A percentile compares a stretch with the other conserved stretches of the same genome.
Conservation (phyloP, 2,888 invertebrate genomes). For the Meliscaeva auricollis region DNA sequence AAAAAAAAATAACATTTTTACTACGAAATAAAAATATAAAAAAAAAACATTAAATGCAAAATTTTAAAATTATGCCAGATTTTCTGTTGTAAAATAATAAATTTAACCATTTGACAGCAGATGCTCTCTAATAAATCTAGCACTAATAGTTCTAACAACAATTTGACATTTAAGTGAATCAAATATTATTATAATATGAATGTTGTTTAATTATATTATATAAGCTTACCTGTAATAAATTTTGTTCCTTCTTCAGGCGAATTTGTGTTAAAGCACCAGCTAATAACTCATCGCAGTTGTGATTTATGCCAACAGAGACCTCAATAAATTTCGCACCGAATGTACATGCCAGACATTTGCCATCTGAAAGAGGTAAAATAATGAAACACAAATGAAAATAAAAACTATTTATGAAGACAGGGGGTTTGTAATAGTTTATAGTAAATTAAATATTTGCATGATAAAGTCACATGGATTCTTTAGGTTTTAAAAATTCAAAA, state of each 20-base stretch:
- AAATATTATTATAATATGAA: constrained; percentile 27
- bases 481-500: too few relatives aligned
- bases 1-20: background rate
- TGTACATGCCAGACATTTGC: constrained; percentile 95
- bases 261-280: constrained; percentile 97
- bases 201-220: background rate
- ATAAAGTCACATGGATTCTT: too few relatives aligned
- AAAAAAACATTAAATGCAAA: background rate
- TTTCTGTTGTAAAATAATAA: background rate
- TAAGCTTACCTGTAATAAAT: constrained; percentile 83
- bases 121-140: constrained; percentile 1
- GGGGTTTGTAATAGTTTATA: too few relatives aligned
- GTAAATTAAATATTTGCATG: too few relatives aligned
- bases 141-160: constrained; percentile 16
- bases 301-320: constrained; percentile 97
- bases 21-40: background rate
- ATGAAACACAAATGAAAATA: background rate
- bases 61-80: too few relatives aligned
- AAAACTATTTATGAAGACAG: too few relatives aligned
- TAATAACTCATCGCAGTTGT: constrained; percentile 97
- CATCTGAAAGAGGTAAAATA: constrained; percentile 88
- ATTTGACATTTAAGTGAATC: constrained; percentile 28
- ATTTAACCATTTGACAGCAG: constrained; percentile 4
- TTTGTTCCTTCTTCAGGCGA: constrained; percentile 90
- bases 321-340: constrained; percentile 97